phyloP scores from a whole-genome alignment of 2,113 vertebrate species.

The Galemys pyrenaicus region DNA sequence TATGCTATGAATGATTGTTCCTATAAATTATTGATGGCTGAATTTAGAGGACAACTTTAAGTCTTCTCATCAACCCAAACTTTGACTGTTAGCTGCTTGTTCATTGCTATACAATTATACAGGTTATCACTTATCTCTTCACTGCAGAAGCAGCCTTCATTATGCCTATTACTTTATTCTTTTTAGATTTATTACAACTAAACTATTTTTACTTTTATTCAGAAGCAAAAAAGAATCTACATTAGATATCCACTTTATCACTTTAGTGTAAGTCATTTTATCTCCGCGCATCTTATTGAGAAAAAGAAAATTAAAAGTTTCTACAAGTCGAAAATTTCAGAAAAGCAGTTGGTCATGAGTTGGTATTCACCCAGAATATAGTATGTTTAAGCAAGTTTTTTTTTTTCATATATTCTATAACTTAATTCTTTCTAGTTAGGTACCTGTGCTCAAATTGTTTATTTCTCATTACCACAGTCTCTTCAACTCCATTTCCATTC shows the following conservation, averaged over 20 bases:
- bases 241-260: neutral
- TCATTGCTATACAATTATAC: neutral
- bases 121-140: neutral
- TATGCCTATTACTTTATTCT: neutral
- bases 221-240: neutral
- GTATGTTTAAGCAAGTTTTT: neutral
- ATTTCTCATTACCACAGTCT: neutral
- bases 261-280: neutral
- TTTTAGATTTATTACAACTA: neutral
- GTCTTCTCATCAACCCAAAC: neutral
- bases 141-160: neutral
- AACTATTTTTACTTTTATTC: neutral
- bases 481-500: neutral
- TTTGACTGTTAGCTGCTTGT: neutral
- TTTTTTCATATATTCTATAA: neutral
- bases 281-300: neutral
- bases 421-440: neutral
- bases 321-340: neutral
- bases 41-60: neutral
- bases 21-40: neutral
- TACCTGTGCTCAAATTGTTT: neutral
- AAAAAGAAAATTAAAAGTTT: neutral
- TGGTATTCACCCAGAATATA: neutral
- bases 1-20: neutral
- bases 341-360: neutral